A percentile compares a stretch with the other conserved stretches of the same genome.
These are phyloP conservation scores for Drosophila sechellia DNA, from an alignment of 1,140 invertebrate species.

Conservation along the genomic window DNA sequence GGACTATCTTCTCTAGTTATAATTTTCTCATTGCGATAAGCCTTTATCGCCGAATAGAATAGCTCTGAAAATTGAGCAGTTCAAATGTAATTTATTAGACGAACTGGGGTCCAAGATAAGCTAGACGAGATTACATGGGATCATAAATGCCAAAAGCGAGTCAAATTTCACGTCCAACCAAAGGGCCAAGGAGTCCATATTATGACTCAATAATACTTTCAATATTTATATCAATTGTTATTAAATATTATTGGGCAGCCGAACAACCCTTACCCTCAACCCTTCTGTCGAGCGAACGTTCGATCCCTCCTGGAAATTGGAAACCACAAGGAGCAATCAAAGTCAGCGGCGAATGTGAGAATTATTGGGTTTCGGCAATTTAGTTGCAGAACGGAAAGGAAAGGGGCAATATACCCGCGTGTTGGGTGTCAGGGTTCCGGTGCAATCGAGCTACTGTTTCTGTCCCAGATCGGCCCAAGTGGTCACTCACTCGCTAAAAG, in stretches of 20 bases:
- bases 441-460: slow-evolving; percentile 23
- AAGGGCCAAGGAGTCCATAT: slow-evolving; percentile 28
- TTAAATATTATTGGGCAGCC: slow-evolving; percentile 66
- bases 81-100: slow-evolving; percentile 55
- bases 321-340: slow-evolving; percentile 69
- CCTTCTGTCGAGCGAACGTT: slow-evolving; percentile 13
- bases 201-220: slow-evolving; percentile 77
- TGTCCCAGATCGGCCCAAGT: slow-evolving; percentile 25
- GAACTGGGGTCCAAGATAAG: slow-evolving; percentile 34
- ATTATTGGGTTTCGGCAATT: slow-evolving; percentile 70
- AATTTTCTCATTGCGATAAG: slow-evolving; percentile 42
- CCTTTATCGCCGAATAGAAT: slow-evolving; percentile 12
- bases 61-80: slow-evolving; percentile 38
- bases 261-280: slow-evolving; percentile 49
- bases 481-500: slow-evolving; percentile 22
- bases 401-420: slow-evolving; percentile 26
- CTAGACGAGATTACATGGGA: slow-evolving; percentile 33
- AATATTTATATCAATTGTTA: slow-evolving; percentile 80
- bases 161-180: slow-evolving; percentile 30
- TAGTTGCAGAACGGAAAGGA: slow-evolving; percentile 14
- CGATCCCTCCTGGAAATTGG: slow-evolving; percentile 46
- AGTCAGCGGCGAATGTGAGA: slow-evolving; percentile 46
- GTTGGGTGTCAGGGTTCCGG: slow-evolving; percentile 58
- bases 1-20: slow-evolving; percentile 52
- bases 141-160: slow-evolving; percentile 19